phyloP scores from a whole-genome alignment of 2,113 vertebrate genomes.

The Cettia cetti region DNA sequence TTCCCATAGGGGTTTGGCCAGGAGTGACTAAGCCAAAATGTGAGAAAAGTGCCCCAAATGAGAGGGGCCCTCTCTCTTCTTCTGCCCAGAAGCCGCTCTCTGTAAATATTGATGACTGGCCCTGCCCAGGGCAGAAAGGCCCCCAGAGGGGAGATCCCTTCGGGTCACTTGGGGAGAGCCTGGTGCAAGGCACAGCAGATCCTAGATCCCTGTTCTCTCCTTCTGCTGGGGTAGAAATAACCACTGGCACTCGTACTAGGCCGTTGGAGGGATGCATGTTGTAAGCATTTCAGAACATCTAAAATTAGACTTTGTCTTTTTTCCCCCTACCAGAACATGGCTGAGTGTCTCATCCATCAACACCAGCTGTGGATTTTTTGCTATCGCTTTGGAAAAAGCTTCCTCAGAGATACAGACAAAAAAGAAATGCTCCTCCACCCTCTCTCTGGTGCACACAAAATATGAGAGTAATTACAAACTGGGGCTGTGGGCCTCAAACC shows the following conservation, averaged over 20 bases:
- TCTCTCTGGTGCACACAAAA: not conserved
- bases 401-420: not conserved
- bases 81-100: not conserved
- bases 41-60: rapidly evolving
- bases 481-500: not conserved
- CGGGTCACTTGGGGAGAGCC: not conserved
- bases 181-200: rapidly evolving
- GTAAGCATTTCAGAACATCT: not conserved
- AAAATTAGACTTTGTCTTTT: not conserved
- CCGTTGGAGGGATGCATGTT: not conserved
- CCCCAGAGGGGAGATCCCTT: rapidly evolving
- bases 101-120: rapidly evolving
- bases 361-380: not conserved
- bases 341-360: not conserved
- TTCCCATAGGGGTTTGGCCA: too few species aligned
- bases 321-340: not conserved
- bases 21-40: not conserved
- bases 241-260: not conserved
- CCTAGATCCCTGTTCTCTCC: not conserved
- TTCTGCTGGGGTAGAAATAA: not conserved
- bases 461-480: not conserved
- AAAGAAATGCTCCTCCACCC: not conserved
- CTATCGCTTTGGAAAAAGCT: not conserved
- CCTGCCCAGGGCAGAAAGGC: not conserved
- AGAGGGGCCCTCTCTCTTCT: not conserved